These are phyloP conservation scores for Neostethus bicornis DNA, from an alignment of 2,797 vertebrate species.

Conservation along the genomic window DNA sequence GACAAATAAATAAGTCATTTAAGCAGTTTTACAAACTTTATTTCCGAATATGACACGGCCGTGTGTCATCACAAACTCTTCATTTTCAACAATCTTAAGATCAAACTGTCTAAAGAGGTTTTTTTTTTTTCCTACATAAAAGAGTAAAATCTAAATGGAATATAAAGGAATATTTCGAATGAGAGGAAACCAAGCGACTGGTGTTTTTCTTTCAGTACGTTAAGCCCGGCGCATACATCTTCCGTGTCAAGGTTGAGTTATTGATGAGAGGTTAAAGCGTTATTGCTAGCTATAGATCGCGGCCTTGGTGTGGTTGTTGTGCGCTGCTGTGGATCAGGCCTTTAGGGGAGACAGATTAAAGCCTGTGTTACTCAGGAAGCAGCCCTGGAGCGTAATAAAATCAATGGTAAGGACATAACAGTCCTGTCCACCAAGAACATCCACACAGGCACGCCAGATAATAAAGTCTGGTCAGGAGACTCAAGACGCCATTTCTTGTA, in stretches of 20 bases:
- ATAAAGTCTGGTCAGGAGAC: constrained; percentile 61
- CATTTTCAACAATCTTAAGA: too few species aligned
- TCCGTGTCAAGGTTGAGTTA: constrained; percentile 43
- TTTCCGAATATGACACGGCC: too few species aligned
- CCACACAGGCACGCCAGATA: constrained; percentile 60
- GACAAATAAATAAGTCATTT: too few species aligned
- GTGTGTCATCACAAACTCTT: too few species aligned
- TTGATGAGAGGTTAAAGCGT: constrained; percentile 55
- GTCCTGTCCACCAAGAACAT: constrained; percentile 60
- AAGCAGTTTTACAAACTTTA: too few species aligned
- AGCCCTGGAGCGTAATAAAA: constrained; percentile 71
- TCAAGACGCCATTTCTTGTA: constrained; percentile 58
- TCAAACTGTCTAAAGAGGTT: too few species aligned
- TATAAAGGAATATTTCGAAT: background rate
- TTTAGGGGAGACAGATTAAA: constrained; percentile 70
- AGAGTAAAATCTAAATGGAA: background rate
- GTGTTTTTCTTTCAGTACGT: constrained; percentile 30
- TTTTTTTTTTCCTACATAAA: too few species aligned
- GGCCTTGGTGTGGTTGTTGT: constrained; percentile 47
- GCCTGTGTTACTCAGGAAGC: constrained; percentile 57
- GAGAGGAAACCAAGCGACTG: background rate
- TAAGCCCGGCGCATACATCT: constrained; percentile 17
- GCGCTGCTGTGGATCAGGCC: constrained; percentile 48
- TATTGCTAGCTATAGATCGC: constrained; percentile 60
- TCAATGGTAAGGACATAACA: constrained; percentile 72